phyloP scores from a whole-genome alignment of 2,888 invertebrate species.

The Lasioglossum pauxillum region DNA sequence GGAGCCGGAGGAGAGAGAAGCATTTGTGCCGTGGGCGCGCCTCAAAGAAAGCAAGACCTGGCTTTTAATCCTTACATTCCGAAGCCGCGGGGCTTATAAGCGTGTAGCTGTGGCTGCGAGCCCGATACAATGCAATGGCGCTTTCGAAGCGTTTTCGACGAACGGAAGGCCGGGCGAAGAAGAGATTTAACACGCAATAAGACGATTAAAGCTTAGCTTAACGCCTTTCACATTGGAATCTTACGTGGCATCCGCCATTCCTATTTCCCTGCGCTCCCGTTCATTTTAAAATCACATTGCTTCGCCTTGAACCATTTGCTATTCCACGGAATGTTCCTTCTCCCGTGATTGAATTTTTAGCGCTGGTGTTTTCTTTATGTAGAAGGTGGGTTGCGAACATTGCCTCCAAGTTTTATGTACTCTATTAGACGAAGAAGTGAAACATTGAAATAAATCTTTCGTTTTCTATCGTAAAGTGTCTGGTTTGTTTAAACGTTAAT shows the following conservation, averaged over 20 bases:
- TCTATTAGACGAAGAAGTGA: background rate
- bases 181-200: slow-evolving; percentile 82
- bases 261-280: background rate
- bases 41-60: slow-evolving; percentile 61
- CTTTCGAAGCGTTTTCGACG: slow-evolving; percentile 39
- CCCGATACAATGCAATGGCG: slow-evolving; percentile 77
- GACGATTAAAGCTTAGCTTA: slow-evolving; percentile 81
- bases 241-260: slow-evolving; percentile 6
- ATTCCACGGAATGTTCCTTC: background rate
- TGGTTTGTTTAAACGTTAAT: background rate
- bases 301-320: background rate
- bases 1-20: slow-evolving; percentile 1
- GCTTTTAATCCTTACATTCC: slow-evolving; percentile 73
- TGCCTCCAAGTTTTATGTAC: background rate
- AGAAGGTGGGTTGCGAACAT: background rate
- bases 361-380: background rate
- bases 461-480: background rate
- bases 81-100: slow-evolving; percentile 69
- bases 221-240: slow-evolving; percentile 55
- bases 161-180: slow-evolving; percentile 61
- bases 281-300: slow-evolving; percentile 18
- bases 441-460: background rate
- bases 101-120: slow-evolving; percentile 71
- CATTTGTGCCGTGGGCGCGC: slow-evolving; percentile 29
- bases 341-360: background rate